Evolutionary conservation across 2,797 vertebrate genomes (phyloP).

Genomic region (Rousettus madagascariensis): DNA sequence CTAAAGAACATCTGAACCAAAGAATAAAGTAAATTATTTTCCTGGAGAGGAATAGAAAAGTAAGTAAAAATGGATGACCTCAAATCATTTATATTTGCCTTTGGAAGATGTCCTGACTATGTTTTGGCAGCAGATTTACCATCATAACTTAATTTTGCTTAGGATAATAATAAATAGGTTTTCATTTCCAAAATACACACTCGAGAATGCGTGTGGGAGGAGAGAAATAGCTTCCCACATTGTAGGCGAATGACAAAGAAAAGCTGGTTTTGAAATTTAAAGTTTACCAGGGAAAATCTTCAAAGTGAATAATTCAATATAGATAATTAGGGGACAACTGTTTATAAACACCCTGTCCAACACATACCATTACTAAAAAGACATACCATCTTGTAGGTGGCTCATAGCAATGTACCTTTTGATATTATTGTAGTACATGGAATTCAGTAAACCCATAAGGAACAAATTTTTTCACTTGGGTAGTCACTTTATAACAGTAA

Average conservation of each 20-base stretch:
- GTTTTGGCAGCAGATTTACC: slow-evolving; percentile 36
- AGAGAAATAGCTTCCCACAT: slow-evolving; percentile 10
- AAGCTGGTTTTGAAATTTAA: not conserved
- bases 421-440: not conserved
- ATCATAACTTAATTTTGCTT: slow-evolving; percentile 57
- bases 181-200: slow-evolving; percentile 59
- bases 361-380: not conserved
- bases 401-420: not conserved
- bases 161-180: slow-evolving; percentile 53
- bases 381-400: not conserved
- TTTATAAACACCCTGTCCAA: not conserved
- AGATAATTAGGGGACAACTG: not conserved
- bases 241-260: slow-evolving; percentile 9
- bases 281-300: slow-evolving; percentile 10
- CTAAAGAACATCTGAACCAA: not conserved
- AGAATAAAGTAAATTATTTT: not conserved
- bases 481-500: not conserved
- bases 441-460: not conserved
- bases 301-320: not conserved
- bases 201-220: slow-evolving; percentile 40
- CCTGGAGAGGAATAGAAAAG: not conserved
- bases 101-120: slow-evolving; percentile 15
- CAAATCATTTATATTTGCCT: slow-evolving; percentile 52
- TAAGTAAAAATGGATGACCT: not conserved
- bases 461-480: not conserved